Base-by-base conservation (phyloP, 2,797 vertebrate species). In the Sebastes trivittatus region DNA sequence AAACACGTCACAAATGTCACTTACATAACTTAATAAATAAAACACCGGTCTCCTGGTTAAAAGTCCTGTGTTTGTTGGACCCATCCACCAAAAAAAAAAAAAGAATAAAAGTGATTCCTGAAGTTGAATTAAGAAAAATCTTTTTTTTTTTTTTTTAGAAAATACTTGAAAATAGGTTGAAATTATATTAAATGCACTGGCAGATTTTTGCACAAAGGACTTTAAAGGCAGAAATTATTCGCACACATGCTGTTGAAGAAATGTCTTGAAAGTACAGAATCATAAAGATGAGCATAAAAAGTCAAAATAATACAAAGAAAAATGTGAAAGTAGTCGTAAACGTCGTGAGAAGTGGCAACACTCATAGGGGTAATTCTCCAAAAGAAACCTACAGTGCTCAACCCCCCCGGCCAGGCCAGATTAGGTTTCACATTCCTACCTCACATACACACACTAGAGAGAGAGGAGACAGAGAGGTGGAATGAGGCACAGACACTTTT, bases 391-490 rank as follows among this genome's bases (percentile, higher is more conserved):
- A 71, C 81, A 36, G 67, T 71, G 75, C 79, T 78, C 72, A 68
- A 23, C 36, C 59, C 74, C 71, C 68, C 52, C 63, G 3, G 77
- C 75, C 88, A 67, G 60, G 58, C 34, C 69, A 90, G 92, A 93
- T 94, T 93, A 72, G 86, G 91, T 93, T 94, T 92, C 88, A 84
- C 93, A 94, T 94, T 95, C 94, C 91, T 89, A 83, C 73, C 81
- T 86, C 78, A 61, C 65, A 72, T 38, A 84, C 68, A 85, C 72
- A 75, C 64, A 61, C 55, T 27, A 4, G 9, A 64, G 25, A 49
- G 30, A 34, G 60, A 68, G 34, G 61, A 82, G 73, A 59, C 29
- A 63, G 18, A 74, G 71, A 86, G 72, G 52, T 72, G 66, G 73
- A 78, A 79, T 72, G 83, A 88, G 84, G 87, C 72, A 73, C 72